A percentile compares a stretch with the other conserved stretches of the same genome.
Conservation (phyloP, 2,113 vertebrate species). For the Vanacampus margaritifer region DNA sequence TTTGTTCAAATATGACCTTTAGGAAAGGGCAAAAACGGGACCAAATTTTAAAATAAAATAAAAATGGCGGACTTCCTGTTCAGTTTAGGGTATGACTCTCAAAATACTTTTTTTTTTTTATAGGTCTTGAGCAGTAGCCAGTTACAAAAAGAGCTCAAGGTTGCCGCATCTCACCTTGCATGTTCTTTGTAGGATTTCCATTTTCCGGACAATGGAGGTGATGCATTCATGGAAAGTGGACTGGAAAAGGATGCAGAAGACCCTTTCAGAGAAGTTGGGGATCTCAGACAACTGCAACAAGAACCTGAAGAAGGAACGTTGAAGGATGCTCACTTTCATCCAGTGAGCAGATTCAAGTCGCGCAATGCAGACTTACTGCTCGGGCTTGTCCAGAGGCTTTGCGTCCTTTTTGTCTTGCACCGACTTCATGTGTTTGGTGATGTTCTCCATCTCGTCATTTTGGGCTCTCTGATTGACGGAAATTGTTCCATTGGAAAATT, state of each 20-base stretch:
- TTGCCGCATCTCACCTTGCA: slow-evolving; percentile 77
- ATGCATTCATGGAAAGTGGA: slow-evolving; percentile 91
- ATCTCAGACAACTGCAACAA: slow-evolving; percentile 90
- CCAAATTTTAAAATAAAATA: too few species aligned
- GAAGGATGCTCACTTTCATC: slow-evolving; percentile 1
- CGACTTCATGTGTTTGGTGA: slow-evolving; percentile 84
- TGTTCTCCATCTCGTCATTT: slow-evolving; percentile 87
- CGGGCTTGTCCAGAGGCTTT: slow-evolving; percentile 93
- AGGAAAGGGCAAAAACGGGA: too few species aligned
- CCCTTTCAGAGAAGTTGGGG: slow-evolving; percentile 91
- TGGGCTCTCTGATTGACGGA: slow-evolving; percentile 82
- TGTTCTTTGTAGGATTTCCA: slow-evolving; percentile 86
- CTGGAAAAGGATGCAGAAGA: slow-evolving; percentile 95
- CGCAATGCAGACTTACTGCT: slow-evolving; percentile 81
- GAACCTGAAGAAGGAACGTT: slow-evolving; percentile 74
- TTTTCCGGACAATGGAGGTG: slow-evolving; percentile 82
- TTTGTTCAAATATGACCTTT: too few species aligned
- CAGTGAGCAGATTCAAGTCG: neutral
- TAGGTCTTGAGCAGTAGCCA: too few species aligned
- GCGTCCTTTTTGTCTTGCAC: slow-evolving; percentile 81
- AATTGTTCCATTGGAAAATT: neutral
- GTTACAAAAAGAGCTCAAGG: neutral
- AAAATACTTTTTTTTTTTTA: too few species aligned
- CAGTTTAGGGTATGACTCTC: too few species aligned
- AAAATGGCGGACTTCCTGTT: too few species aligned